Evolutionary conservation across 2,888 invertebrate species (phyloP), one percentile per base, ranked within the genome.

Genomic region (Mimachlamys varia): DNA sequence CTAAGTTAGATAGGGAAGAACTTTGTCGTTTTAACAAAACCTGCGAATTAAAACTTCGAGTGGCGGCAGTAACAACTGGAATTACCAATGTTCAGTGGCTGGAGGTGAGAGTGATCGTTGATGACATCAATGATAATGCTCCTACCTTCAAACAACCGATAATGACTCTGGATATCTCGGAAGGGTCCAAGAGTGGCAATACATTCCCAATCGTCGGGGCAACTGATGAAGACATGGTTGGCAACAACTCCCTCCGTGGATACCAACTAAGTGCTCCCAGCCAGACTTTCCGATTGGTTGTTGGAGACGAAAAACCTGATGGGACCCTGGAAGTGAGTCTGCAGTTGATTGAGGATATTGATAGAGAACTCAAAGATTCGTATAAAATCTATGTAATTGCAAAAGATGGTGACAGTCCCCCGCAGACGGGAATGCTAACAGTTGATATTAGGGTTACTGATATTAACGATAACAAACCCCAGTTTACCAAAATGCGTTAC

Each of bases 191-290:
- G 37, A 91, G 94, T 27, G 94, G 94, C 12, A 93, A 92, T 12
- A 91, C 93, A 5, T 94, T 94, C 53, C 92, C 92, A 13, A 89
- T 95, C 7, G 92, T 93, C 33, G 93, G 92, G 44, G 95, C 95
- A 22, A 88, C 90, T 15, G 95, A 95, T 88, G 88, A 88, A 19
- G 95, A 95, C 89, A 94, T 98, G 87, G 92, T 95, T 17, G 91
- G 91, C 27, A 94, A 94, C 49, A 94, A 93, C 90, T 94, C 95
- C 0, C 91, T 95, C 4, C 92, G 94, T 88, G 90, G 91, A 0
- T 95, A 95, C 89, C 92, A 93, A 55, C 90, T 95, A 15, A 55
- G 93, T 22, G 94, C 95, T 10, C 53, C 92, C 3, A 93, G 92
- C 87, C 92, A 92, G 33, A 93, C 94, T 2, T 95, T 95, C 91